Conservation (phyloP, 2,797 vertebrate genomes). For the Microctenopoma steveboyesi region DNA sequence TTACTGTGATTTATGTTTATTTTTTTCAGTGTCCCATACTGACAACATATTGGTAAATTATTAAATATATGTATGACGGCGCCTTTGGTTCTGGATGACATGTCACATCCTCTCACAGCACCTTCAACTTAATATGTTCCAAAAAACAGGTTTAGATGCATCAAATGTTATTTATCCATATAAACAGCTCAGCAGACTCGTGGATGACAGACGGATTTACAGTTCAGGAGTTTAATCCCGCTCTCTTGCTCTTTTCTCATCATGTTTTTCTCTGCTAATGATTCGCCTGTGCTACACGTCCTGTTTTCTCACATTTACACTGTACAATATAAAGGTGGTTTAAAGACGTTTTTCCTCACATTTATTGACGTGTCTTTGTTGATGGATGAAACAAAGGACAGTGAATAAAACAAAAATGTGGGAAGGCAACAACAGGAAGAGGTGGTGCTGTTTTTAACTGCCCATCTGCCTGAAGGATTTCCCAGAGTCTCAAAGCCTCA, state of each 20-base stretch:
- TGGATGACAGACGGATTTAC: constrained; percentile 29
- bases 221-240: constrained; percentile 37
- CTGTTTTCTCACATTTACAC: constrained; percentile 22
- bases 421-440: constrained; percentile 44
- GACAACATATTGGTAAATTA: neutral
- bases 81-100: constrained; percentile 49
- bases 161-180: constrained; percentile 19
- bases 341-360: constrained; percentile 5
- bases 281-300: constrained; percentile 1
- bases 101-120: constrained; percentile 49
- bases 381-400: constrained; percentile 31
- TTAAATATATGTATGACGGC: constrained; percentile 33
- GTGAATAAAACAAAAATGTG: constrained; percentile 45
- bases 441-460: constrained; percentile 47
- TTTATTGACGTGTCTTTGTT: constrained; percentile 35
- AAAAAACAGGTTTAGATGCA: constrained; percentile 50
- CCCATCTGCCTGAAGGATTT: constrained; percentile 54
- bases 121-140: constrained; percentile 52
- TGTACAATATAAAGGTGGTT: constrained; percentile 12
- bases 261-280: constrained; percentile 19
- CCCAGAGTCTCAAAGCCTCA: constrained; percentile 40
- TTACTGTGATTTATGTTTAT: neutral
- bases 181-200: constrained; percentile 35
- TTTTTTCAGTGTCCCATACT: neutral
- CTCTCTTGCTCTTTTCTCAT: constrained; percentile 17